Percentiles rank a stretch among this genome's conserved stretches.
These are phyloP conservation scores for Hycleus phaleratus DNA, from an alignment of 1,140 invertebrate genomes.

Conservation along the genomic window DNA sequence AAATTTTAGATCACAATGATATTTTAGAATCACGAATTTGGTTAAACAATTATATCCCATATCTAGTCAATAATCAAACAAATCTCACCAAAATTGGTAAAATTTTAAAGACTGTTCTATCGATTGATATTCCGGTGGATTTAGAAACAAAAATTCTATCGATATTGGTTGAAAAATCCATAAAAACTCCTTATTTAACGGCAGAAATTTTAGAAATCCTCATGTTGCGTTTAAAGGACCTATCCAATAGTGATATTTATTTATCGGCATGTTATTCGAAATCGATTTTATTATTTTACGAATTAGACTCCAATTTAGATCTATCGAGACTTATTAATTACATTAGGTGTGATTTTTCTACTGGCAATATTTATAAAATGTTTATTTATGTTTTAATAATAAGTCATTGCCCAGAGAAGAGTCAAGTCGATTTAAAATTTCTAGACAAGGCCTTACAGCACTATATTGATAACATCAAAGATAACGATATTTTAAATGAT, in stretches of 20 bases:
- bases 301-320: not conserved
- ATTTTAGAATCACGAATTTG: constrained; percentile 16
- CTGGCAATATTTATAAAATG: constrained; percentile 17
- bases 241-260: constrained; percentile 9
- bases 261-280: constrained; percentile 22
- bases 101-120: constrained; percentile 8
- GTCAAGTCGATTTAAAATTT: not conserved
- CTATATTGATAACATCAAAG: not conserved
- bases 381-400: constrained; percentile 19
- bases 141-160: constrained; percentile 22
- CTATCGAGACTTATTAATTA: not conserved
- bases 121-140: constrained; percentile 7
- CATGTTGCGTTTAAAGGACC: constrained; percentile 3
- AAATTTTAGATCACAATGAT: not conserved
- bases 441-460: constrained; percentile 1
- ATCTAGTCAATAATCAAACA: constrained; percentile 2
- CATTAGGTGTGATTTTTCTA: constrained; percentile 1
- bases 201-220: constrained; percentile 7
- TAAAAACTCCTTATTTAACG: constrained; percentile 2
- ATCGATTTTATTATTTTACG: constrained; percentile 15
- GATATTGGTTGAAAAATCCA: constrained; percentile 13
- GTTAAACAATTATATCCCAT: constrained; percentile 23
- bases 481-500: constrained; percentile 5
- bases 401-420: not conserved
- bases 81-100: not conserved